Evolutionary conservation across 1,140 invertebrate species (phyloP).

Genomic region (Panulirus ornatus): DNA sequence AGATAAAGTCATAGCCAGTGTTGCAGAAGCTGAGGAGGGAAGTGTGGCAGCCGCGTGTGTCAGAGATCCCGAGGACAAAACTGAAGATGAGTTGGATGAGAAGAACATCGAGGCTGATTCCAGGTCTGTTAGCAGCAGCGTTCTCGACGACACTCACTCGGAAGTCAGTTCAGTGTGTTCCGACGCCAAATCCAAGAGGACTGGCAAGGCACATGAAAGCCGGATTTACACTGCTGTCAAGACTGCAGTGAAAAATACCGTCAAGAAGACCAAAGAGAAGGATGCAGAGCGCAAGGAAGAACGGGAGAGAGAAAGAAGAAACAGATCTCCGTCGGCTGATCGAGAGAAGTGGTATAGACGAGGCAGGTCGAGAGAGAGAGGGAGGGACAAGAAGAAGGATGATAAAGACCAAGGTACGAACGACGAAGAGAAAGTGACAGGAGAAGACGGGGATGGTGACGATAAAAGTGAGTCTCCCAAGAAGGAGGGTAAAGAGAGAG

Average conservation of each 20-base stretch:
- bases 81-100: constrained; percentile 16
- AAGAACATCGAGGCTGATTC: constrained; percentile 34
- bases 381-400: constrained; percentile 58
- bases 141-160: constrained; percentile 58
- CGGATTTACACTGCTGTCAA: constrained; percentile 72
- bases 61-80: neutral
- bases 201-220: constrained; percentile 37
- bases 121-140: constrained; percentile 53
- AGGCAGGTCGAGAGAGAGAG: constrained; percentile 70
- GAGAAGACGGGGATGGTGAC: constrained; percentile 22
- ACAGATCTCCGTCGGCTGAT: constrained; percentile 69
- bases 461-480: constrained; percentile 49
- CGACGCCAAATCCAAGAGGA: constrained; percentile 51
- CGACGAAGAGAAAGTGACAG: constrained; percentile 14
- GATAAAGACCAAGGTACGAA: constrained; percentile 26
- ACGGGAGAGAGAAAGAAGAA: constrained; percentile 52
- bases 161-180: constrained; percentile 70
- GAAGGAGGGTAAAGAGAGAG: constrained; percentile 61
- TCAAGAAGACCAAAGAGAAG: constrained; percentile 75
- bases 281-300: constrained; percentile 72
- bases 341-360: constrained; percentile 73
- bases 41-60: neutral
- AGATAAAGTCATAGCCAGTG: neutral
- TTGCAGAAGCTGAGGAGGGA: neutral
- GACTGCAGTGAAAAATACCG: constrained; percentile 74